A percentile compares a stretch with the other conserved stretches of the same genome.
phyloP scores from a whole-genome alignment of 2,888 invertebrate species.

The Oscheius sp. region DNA sequence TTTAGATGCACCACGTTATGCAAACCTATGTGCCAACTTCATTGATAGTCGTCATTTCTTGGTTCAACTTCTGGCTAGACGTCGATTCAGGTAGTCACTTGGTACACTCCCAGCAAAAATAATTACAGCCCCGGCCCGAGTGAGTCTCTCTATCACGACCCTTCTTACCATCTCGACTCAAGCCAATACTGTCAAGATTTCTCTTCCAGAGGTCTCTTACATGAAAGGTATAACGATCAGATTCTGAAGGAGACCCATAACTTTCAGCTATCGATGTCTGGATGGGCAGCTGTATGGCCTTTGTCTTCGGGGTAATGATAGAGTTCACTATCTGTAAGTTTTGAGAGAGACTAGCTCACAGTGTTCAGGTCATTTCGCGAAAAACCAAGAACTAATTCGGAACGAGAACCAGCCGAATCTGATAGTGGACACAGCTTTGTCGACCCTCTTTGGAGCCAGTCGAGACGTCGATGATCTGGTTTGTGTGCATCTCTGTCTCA shows the following conservation, averaged over 20 bases:
- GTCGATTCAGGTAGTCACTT: conserved; percentile 54
- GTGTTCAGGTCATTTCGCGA: conserved; percentile 47
- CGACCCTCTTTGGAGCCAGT: conserved; percentile 69
- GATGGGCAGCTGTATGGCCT: conserved; percentile 74
- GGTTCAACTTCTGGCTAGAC: conserved; percentile 74
- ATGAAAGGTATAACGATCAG: conserved; percentile 56
- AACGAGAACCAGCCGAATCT: conserved; percentile 59
- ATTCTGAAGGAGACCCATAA: no score
- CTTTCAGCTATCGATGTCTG: conserved; percentile 32
- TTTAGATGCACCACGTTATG: conserved; percentile 77
- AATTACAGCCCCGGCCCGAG: conserved; percentile 67
- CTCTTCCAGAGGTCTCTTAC: conserved; percentile 71
- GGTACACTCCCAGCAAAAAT: no score
- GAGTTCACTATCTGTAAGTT: conserved; percentile 69
- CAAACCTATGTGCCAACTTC: conserved; percentile 79
- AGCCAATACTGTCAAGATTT: conserved; percentile 72
- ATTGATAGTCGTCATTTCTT: conserved; percentile 78
- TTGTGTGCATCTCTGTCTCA: conserved; percentile 47
- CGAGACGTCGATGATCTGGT: conserved; percentile 64
- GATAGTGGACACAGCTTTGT: conserved; percentile 69
- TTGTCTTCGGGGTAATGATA: conserved; percentile 73
- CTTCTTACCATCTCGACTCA: conserved; percentile 66
- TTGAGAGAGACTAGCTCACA: no score
- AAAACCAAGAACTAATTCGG: conserved; percentile 66
- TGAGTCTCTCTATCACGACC: conserved; percentile 71